Conservation (phyloP, 30 jellyfish, hydroid and myxozoan genomes). For the Calvadosia cruxmelitensis region DNA sequence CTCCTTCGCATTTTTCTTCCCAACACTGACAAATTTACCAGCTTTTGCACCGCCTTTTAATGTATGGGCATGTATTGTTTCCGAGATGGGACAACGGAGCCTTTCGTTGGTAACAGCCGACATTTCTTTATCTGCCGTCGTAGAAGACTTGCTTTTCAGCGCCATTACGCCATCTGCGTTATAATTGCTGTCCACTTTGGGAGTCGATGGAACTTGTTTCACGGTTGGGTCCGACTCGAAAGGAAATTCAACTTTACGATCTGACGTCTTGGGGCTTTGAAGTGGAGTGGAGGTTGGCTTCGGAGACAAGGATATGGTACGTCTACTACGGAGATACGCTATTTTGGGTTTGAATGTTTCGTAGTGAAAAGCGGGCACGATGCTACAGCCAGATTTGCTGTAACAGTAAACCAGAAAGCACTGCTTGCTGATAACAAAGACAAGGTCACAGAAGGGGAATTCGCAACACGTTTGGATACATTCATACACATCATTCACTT, state of each 20-base stretch:
- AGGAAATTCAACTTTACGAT: conserved; percentile 5
- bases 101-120: not conserved
- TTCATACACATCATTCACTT: conserved; percentile 38
- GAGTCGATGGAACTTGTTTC: not conserved
- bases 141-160: not conserved
- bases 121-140: not conserved
- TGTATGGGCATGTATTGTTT: conserved; percentile 29
- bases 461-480: conserved; percentile 86
- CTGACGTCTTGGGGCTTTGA: not conserved
- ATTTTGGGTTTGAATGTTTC: conserved; percentile 46
- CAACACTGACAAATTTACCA: conserved; percentile 50
- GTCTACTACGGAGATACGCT: conserved; percentile 62
- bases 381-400: conserved; percentile 59
- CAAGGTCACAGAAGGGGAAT: conserved; percentile 71
- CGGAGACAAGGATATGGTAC: not conserved
- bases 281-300: not conserved
- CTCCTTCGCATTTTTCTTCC: conserved; percentile 20
- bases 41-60: conserved; percentile 59
- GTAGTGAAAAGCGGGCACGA: conserved; percentile 30
- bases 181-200: not conserved
- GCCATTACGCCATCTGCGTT: not conserved
- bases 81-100: conserved; percentile 23
- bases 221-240: not conserved
- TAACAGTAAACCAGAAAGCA: conserved; percentile 81
- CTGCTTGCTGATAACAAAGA: conserved; percentile 42